phyloP scores from a whole-genome alignment of 1,140 invertebrate genomes.

The Hesperophylax magnus region DNA sequence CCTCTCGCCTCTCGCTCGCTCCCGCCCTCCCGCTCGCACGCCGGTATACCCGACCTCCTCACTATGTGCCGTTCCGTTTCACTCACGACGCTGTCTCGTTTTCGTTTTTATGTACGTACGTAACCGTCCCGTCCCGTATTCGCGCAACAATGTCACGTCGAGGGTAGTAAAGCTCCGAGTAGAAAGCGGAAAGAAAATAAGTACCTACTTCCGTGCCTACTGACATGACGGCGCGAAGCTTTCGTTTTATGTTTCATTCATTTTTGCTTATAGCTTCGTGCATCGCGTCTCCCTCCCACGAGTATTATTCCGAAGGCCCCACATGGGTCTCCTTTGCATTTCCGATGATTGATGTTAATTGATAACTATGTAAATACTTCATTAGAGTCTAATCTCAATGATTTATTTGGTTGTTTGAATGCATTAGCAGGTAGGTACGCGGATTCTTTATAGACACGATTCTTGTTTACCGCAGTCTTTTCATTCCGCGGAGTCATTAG shows the following conservation, averaged over 20 bases:
- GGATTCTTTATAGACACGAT: background rate
- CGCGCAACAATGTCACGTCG: slow-evolving; percentile 23
- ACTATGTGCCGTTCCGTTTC: slow-evolving; percentile 13
- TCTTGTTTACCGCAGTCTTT: background rate
- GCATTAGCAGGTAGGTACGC: background rate
- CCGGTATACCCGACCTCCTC: slow-evolving; percentile 3
- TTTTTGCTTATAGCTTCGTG: no score
- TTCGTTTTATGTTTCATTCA: background rate
- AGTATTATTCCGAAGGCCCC: no score
- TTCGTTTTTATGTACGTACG: background rate
- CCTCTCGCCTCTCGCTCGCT: slow-evolving; percentile 34
- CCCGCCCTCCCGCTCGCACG: slow-evolving; percentile 38
- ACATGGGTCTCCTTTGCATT: no score
- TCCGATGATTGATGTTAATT: background rate
- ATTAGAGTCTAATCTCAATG: slow-evolving; percentile 1
- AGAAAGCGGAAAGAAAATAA: background rate
- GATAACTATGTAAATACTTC: background rate
- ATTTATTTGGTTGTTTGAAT: slow-evolving; percentile 5
- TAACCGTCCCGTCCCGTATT: background rate
- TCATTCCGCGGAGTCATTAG: background rate
- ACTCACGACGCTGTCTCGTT: slow-evolving; percentile 26
- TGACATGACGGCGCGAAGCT: background rate
- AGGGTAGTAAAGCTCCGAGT: background rate
- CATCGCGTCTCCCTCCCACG: no score
- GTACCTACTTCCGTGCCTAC: background rate